Base-by-base conservation (phyloP, 2,797 vertebrate genomes). In the Neopelma chrysocephalum region DNA sequence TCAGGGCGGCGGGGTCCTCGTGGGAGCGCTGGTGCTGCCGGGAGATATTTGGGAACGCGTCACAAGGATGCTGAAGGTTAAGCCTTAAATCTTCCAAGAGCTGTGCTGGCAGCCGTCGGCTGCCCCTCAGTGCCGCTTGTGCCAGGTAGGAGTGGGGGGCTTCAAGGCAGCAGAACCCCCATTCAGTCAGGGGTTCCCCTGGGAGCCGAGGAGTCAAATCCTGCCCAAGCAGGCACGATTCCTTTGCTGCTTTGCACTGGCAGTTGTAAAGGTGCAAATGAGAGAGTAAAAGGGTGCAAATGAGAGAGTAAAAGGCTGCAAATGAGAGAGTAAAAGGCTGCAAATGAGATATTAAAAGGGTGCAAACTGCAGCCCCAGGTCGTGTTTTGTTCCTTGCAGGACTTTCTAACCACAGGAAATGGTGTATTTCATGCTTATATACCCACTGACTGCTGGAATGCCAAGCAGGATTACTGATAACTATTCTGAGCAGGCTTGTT, bases 1-100 rank as follows among this genome's bases (percentile, higher is more conserved):
- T 98, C 92, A 99, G 96, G 36, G 99, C 99, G 14, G 98, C 96
- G 0, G 98, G 98, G 96, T 99, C 99, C 97, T 99, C 98, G 11
- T 99, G 99, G 88, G 99, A 99, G 97, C 98, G 98, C 93, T 99
- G 99, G 95, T 99, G 99, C 99, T 99, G 95, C 32, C 12, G 58
- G 26, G 82, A 96, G 54, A 85, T 47, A 73, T 53, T 29, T 18
- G n/a, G 68, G 58, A 1, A 8, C 10, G 0, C 13, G 7, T 68
- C 57, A 64, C 27, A 11, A 5, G 51, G 82, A 12, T 15, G 65
- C 61, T 31, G 43, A 8, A 20, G 54, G 22, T 26, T 2, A 23
- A 45, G 34, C 15, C 2, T 1, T 42, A 18, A 80, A 15, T 11
- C 8, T 13, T 10, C 15, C 0, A 0, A 29, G 71, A 38, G 50